Evolutionary conservation across 2,797 vertebrate genomes (phyloP).

Genomic region (Discoglossus pictus): DNA sequence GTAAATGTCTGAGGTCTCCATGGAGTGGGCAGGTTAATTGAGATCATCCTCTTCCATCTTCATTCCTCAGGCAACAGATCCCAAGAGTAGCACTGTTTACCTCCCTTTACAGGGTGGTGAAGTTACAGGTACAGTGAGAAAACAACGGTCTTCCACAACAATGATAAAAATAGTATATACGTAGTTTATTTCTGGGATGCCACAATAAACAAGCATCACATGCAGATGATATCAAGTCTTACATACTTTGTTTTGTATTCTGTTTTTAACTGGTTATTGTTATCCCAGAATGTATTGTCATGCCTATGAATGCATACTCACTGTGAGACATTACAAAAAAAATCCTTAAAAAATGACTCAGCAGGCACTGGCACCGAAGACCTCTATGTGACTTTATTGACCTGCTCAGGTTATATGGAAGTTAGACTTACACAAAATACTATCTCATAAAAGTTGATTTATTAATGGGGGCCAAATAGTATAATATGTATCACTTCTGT

Average conservation of each 20-base stretch:
- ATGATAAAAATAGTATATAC: slow-evolving; percentile 12
- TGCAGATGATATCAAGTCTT: not conserved
- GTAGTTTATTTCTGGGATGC: slow-evolving; percentile 22
- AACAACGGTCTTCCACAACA: not conserved
- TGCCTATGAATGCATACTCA: slow-evolving; percentile 5
- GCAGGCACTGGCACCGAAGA: not conserved
- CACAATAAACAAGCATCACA: not conserved
- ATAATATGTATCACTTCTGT: too few relatives aligned
- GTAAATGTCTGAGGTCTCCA: slow-evolving; percentile 6
- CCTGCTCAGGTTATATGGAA: not conserved
- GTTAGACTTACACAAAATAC: too few relatives aligned
- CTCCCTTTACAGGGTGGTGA: slow-evolving; percentile 3
- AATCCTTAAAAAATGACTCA: not conserved
- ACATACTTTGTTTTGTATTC: not conserved
- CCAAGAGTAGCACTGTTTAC: slow-evolving; percentile 33
- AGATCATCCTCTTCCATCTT: slow-evolving; percentile 46
- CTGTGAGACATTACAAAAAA: too few relatives aligned
- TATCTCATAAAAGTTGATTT: too few relatives aligned
- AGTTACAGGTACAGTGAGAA: slow-evolving; percentile 13
- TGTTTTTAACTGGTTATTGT: not conserved
- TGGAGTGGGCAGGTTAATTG: slow-evolving; percentile 36
- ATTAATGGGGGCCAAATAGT: too few relatives aligned
- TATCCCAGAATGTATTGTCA: not conserved
- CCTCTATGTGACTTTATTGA: not conserved
- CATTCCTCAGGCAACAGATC: slow-evolving; percentile 44